Base-by-base conservation (phyloP, 2,113 vertebrate species). In the Cyprinodon brontotheroides region DNA sequence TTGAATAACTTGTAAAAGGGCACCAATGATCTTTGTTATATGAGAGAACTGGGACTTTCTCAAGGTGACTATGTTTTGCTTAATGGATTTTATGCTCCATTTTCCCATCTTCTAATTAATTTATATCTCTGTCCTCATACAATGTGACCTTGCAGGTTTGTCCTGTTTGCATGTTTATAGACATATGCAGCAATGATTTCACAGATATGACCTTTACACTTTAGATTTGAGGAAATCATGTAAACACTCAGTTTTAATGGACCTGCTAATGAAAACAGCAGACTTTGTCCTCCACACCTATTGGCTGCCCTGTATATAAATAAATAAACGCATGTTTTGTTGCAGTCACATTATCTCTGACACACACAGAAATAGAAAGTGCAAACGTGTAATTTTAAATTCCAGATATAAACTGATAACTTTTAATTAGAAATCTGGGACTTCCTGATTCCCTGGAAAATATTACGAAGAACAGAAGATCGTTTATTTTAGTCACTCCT, bases 41-140 rank as follows among this genome's bases (percentile, higher is more conserved):
- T 71, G 65, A 78, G 64, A 65, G n/a, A 15, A n/a, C 17, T 70
- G 63, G 69, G 68, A 65, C 38, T 4, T 11, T 68, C 75, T 89
- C 70, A 90, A 91, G 87, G 87, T 92, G 82, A 87, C 84, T 77
- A 65, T 68, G 68, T 74, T 67, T 65, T 68, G 74, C 29, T 70
- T 83, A 80, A 88, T 83, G 61, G 80, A 86, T 90, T 88, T 86
- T 61, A 71, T 83, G 84, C 73, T 85, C 45, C 22, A 53, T 78
- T 81, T 71, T 50, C 43, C 63, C 20, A 48, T 74, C 77, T 65
- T 36, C 53, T 86, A 89, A 91, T 89, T 81, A 61, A 86, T 86
- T 87, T 84, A 70, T 75, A 59, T 77, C 65, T 65, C 65, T 50
- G 71, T 48, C 61, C 77, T 29, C 50, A 69, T 77, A 70, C 83